These are phyloP conservation scores for Dysmachus trigonus DNA, from an alignment of 2,888 invertebrate genomes.

Conservation along the genomic window DNA sequence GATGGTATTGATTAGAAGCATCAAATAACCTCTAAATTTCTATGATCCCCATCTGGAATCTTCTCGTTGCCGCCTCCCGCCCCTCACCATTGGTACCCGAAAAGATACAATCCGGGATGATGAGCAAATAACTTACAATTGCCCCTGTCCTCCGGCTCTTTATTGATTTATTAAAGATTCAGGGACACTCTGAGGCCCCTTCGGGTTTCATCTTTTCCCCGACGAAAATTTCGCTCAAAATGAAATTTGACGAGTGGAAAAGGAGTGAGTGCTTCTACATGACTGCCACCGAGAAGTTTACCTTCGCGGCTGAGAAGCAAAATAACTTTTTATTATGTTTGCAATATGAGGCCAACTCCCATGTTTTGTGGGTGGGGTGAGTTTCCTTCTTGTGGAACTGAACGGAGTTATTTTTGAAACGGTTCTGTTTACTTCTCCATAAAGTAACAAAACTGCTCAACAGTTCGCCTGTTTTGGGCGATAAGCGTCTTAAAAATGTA, in stretches of 20 bases:
- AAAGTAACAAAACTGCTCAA: neutral
- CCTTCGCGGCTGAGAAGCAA: neutral
- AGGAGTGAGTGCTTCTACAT: neutral
- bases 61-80: neutral
- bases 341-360: neutral
- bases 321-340: neutral
- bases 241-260: neutral
- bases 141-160: neutral
- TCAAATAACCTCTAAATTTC: neutral
- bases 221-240: neutral
- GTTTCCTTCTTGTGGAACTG: neutral
- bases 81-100: neutral
- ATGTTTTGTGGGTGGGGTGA: neutral
- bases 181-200: neutral
- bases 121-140: neutral
- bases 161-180: neutral
- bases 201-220: neutral
- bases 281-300: neutral
- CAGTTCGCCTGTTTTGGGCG: neutral
- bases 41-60: neutral
- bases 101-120: neutral
- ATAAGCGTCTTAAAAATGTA: neutral
- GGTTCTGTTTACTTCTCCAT: neutral
- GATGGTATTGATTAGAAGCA: neutral
- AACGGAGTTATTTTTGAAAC: neutral